Base-by-base conservation (phyloP, 2,113 vertebrate species). In the Erythrolamprus reginae region DNA sequence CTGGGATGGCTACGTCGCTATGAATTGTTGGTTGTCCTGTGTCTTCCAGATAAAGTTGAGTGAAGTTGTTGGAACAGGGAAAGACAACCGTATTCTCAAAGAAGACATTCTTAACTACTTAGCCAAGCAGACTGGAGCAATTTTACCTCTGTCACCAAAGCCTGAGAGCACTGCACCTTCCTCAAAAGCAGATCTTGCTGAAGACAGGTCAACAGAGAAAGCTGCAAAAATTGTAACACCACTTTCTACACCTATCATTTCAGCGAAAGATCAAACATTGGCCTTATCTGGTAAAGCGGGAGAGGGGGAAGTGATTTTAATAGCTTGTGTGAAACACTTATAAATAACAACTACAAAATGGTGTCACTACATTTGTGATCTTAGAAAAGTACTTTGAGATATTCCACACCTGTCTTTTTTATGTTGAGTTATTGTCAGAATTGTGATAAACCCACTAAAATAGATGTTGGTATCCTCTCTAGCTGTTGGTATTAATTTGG, bases 61-160 rank as follows among this genome's bases (percentile, higher is more conserved):
- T 92, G 99, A 99, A 97, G 97, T 99, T 93, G 96, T 99, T 50
- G 99, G 98, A 89, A 98, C 98, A 1, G 99, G 99, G n/a, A 98
- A 96, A 93, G 98, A 99, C 83, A 98, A 98, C 45, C 98, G 99
- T 65, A 99, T 99, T 95, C 98, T 99, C 89, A 99, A 99, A 97
- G 99, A 99, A 96, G 99, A 99, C 95, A 99, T 99, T 95, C 97
- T 99, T 55, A 99, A 98, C 97, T 99, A 98, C 93, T 95, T 99
- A 96, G 98, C 98, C 17, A 98, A 97, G 92, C 99, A 99, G 95
- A 99, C 99, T 0, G 99, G 99, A 87, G 99, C 99, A 93, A 99
- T 99, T 95, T 94, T 99, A 51, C 98, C 99, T 93, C 98, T 98
- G 0, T 97, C 98, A 17, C 98, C 98, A 0, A 97, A 98, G 93